Base-by-base conservation (phyloP, 2,888 invertebrate genomes). In the Rotaria sp. region DNA sequence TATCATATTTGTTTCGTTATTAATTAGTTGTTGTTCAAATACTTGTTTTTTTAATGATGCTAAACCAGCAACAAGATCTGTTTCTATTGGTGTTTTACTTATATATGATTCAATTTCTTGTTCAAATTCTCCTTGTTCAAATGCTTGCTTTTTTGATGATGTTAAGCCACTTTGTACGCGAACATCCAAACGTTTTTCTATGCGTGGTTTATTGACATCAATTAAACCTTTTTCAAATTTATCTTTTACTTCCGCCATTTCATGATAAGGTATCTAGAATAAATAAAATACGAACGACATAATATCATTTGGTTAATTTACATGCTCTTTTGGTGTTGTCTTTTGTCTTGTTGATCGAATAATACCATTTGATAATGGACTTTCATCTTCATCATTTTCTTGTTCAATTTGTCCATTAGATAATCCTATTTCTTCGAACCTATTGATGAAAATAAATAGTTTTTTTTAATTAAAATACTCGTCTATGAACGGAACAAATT, bases 181-280 rank as follows among this genome's bases (percentile, higher is more conserved):
- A 45, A 80, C 10, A 45, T 80, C 80, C 13, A 80, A 45, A 26
- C 80, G 41, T 80, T 80, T 80, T 80, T 80, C 80, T 5, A 45
- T 18, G 15, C 80, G 41, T n/a, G 80, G 80, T n/a, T 80, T 80
- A 41, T 80, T 45, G 21, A 7, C 8, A 21, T 67, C 67, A 30
- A 67, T 5, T 80, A 80, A 45, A 45, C 80, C 80, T 80, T 80
- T 80, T 45, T 80, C 80, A 45, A 80, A 80, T 80, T 80, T 80
- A n/a, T 80, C 80, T 80, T 80, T 80, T 2, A 80, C 80, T n/a
- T 80, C 80, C 8, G 80, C 80, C 80, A 80, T 80, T 45, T 80
- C 80, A 80, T 80, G 80, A 45, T 80, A 80, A 45, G 80, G 80
- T 8, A 80, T 45, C 80, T 80, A 45, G 21, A 80, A 18, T 5